These are phyloP conservation scores for Conomelus anceps DNA, from an alignment of 2,888 invertebrate genomes.

Conservation along the genomic window DNA sequence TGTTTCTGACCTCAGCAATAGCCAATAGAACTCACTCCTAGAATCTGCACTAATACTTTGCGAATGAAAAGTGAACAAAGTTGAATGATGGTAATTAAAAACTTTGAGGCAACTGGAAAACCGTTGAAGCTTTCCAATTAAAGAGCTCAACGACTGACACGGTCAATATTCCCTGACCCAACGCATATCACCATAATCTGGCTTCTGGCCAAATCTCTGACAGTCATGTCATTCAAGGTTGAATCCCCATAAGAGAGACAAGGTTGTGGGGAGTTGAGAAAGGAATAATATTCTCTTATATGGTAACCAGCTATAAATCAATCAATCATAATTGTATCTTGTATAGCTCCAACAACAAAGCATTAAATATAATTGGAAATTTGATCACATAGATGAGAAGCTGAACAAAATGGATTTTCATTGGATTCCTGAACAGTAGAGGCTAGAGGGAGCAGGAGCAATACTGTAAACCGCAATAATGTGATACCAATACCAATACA, in stretches of 20 bases:
- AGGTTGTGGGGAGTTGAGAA: neutral
- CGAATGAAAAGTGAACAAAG: neutral
- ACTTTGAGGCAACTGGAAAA: neutral
- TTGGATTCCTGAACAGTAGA: too few relatives aligned
- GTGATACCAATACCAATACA: too few relatives aligned
- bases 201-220: neutral
- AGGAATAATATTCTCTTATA: neutral
- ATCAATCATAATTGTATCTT: too few relatives aligned
- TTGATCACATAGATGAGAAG: too few relatives aligned
- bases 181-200: neutral
- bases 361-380: too few relatives aligned
- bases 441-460: too few relatives aligned
- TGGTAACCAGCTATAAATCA: neutral
- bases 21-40: neutral
- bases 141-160: neutral
- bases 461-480: too few relatives aligned
- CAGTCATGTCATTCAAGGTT: neutral
- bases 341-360: too few relatives aligned
- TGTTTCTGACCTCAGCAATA: neutral
- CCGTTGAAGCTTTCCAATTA: neutral
- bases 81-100: neutral
- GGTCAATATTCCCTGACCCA: neutral
- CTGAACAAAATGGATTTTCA: too few relatives aligned
- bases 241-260: neutral
- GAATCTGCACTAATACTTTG: too few relatives aligned